Evolutionary conservation across 2,113 vertebrate genomes (phyloP), one percentile per base, ranked within the genome.

Genomic region (Eudyptes chrysolophus): DNA sequence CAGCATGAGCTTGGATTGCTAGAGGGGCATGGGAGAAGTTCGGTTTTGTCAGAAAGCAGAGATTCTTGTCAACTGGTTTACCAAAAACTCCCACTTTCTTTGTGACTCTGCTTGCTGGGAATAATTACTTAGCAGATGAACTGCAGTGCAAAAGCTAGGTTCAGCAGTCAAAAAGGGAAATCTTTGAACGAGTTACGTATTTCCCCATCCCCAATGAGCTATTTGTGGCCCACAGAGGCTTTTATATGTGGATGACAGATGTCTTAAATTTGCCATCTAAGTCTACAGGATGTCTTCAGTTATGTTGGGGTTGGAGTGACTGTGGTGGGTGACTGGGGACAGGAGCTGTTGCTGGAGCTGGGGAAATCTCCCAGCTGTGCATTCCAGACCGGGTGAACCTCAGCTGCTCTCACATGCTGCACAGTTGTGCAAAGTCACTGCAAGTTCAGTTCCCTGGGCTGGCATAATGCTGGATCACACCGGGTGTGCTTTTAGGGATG

Each of bases 401-500:
- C 90, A 96, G 87, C 81, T 96, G 95, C 84, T 92, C 51, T 30
- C 82, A 70, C 32, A 69, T 18, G 49, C 68, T 80, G 42, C 72
- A 48, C 79, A 77, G 40, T 84, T 65, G 72, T 70, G 92, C 64
- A 62, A 89, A 81, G 60, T 62, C 77, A 36, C 55, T n/a, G 60
- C 51, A 42, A 87, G 51, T 51, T 79, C 48, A 69, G 42, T 54
- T 78, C 69, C 60, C 55, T 54, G 42, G 54, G 64, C 81, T 94
- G 64, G 34, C n/a, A 19, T 81, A 77, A 25, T 0, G 7, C 61
- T 79, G 30, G 27, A 68, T 79, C 44, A 58, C 44, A n/a, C 26
- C 3, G 16, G 17, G 26, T 60, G 61, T 66, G 27, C 21, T 75
- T 75, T 61, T 48, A 82, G 36, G 38, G 70, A 46, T 82, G 76